Evolutionary conservation across 2,113 vertebrate genomes (phyloP).

Genomic region (Hipposideros armiger): DNA sequence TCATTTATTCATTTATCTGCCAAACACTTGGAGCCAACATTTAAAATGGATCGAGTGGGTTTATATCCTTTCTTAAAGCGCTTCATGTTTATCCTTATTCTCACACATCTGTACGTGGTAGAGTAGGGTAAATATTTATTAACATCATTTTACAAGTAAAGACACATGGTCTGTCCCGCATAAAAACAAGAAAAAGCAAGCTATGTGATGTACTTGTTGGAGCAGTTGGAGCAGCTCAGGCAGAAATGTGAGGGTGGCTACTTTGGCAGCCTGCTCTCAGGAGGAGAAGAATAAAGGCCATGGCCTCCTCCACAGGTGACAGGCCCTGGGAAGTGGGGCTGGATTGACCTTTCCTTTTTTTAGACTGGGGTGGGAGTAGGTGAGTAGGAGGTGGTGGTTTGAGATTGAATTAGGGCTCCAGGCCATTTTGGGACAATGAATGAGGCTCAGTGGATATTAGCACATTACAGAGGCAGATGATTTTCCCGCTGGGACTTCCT

Average conservation of each 20-base stretch:
- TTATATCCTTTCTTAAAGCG: not conserved
- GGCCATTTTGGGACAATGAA: slow-evolving; percentile 53
- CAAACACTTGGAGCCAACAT: not conserved
- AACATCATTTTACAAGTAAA: slow-evolving; percentile 1
- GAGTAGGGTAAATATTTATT: not conserved
- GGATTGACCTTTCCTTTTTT: not conserved
- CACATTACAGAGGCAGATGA: slow-evolving; percentile 49
- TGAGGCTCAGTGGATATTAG: slow-evolving; percentile 62
- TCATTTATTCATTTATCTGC: not conserved
- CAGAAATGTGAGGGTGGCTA: not conserved
- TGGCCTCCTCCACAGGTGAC: not conserved
- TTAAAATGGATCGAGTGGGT: not conserved
- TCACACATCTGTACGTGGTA: not conserved
- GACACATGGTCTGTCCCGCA: not conserved
- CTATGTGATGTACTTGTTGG: not conserved
- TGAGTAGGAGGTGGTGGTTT: not conserved
- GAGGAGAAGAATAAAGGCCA: not conserved
- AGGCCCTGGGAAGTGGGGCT: not conserved
- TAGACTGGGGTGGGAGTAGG: not conserved
- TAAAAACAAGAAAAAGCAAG: not conserved
- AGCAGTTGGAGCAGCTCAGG: not conserved
- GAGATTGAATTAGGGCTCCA: slow-evolving; percentile 59
- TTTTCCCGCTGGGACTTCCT: slow-evolving; percentile 70
- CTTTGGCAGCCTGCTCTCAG: no score
- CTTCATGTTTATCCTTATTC: not conserved